phyloP scores from a whole-genome alignment of 1,140 invertebrate genomes.

The Cotesia vestalis region DNA sequence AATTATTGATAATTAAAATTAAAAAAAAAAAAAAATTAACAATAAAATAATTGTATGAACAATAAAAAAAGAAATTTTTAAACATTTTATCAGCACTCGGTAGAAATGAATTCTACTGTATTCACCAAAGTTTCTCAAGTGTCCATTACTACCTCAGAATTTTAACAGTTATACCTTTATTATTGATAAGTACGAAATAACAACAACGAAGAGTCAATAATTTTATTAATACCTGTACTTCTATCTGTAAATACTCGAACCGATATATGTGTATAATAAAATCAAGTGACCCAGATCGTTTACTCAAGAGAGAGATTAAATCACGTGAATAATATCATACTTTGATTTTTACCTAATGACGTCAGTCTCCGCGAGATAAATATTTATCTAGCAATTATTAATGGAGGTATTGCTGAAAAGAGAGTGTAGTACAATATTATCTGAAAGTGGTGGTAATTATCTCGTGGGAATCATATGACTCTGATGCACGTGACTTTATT shows the following conservation, averaged over 20 bases:
- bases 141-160: neutral
- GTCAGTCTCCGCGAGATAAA: slow-evolving; percentile 23
- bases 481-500: slow-evolving; percentile 69
- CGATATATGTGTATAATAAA: neutral
- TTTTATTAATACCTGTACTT: neutral
- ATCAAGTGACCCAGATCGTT: neutral
- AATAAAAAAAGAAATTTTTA: no score
- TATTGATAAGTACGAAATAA: no score
- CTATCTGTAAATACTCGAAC: neutral
- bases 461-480: slow-evolving; percentile 68
- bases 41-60: no score
- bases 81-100: neutral
- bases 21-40: no score
- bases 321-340: slow-evolving; percentile 24
- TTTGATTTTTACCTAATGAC: slow-evolving; percentile 28
- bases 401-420: neutral
- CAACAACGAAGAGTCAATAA: no score
- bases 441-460: slow-evolving; percentile 39
- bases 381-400: slow-evolving; percentile 36
- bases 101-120: neutral
- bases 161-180: slow-evolving; percentile 3
- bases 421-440: slow-evolving; percentile 22
- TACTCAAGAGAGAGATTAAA: neutral
- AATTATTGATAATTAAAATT: no score
- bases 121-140: no score